Conservation (phyloP, 1,140 invertebrate genomes). For the Cotesia glomerata region DNA sequence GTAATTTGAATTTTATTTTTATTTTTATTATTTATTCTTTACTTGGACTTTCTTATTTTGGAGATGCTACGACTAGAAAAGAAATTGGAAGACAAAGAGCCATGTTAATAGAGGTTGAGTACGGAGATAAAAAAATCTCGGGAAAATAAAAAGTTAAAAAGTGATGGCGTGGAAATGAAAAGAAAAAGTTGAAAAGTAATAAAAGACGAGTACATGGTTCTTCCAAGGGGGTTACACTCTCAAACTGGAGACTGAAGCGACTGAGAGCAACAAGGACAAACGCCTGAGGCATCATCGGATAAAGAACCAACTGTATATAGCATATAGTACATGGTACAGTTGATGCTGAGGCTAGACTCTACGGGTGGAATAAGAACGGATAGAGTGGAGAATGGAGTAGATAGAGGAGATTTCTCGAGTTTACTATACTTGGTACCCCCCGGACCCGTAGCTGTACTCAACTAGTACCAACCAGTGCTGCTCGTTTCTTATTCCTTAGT, state of each 20-base stretch:
- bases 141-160: slow-evolving; percentile 11
- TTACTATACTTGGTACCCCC: slow-evolving; percentile 41
- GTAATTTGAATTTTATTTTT: no score
- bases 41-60: background rate
- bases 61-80: background rate
- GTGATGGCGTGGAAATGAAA: slow-evolving; percentile 14
- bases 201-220: background rate
- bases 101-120: slow-evolving; percentile 16
- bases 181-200: background rate
- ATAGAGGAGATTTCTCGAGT: slow-evolving; percentile 40
- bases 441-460: no score
- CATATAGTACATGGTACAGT: no score
- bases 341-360: no score
- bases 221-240: no score
- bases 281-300: slow-evolving; percentile 22
- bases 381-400: slow-evolving; percentile 18
- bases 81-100: slow-evolving; percentile 16
- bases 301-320: slow-evolving; percentile 17
- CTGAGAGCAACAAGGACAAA: slow-evolving; percentile 22
- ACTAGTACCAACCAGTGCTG: slow-evolving; percentile 38
- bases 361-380: background rate
- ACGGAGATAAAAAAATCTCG: background rate
- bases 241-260: background rate
- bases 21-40: background rate
- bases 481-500: slow-evolving; percentile 45